Percentiles rank a stretch among this genome's conserved stretches.
Conservation (phyloP, 30 jellyfish, hydroid and myxozoan species). For the Sanderia malayensis region DNA sequence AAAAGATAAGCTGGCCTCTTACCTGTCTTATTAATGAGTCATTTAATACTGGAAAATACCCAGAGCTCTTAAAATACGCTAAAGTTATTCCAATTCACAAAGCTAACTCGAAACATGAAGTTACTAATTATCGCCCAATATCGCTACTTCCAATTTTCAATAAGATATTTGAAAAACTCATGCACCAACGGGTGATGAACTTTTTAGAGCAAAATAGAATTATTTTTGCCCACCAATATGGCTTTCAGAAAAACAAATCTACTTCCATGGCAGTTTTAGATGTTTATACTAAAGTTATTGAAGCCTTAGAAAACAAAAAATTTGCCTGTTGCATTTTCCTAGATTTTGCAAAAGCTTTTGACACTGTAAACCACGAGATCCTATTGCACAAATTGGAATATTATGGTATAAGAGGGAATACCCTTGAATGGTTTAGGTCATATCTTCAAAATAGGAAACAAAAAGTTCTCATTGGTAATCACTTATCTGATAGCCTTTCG, state of each 20-base stretch:
- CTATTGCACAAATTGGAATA: not conserved
- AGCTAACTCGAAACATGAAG: conserved; percentile 14
- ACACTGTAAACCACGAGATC: conserved; percentile 16
- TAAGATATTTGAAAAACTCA: conserved; percentile 11
- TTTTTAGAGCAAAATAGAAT: not conserved
- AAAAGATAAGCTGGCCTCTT: not conserved
- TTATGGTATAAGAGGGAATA: not conserved
- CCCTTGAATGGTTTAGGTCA: not conserved
- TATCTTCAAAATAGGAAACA: not conserved
- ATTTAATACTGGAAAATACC: conserved; percentile 25
- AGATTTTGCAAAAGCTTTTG: conserved; percentile 12
- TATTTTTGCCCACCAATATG: not conserved
- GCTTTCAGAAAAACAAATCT: conserved; percentile 6
- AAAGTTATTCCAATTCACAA: conserved; percentile 38
- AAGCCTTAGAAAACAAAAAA: not conserved
- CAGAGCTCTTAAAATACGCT: conserved; percentile 11
- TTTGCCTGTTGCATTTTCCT: conserved; percentile 4
- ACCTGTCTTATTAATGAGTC: conserved; percentile 8
- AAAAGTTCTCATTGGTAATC: not conserved
- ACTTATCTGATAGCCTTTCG: not conserved
- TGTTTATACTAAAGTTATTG: conserved; percentile 3
- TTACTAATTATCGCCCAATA: conserved; percentile 35
- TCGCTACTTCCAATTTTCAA: conserved; percentile 30
- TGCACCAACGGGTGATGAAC: conserved; percentile 1
- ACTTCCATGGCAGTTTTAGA: not conserved